phyloP scores from a whole-genome alignment of 2,888 invertebrate genomes.

The Leucophora obtusa region DNA sequence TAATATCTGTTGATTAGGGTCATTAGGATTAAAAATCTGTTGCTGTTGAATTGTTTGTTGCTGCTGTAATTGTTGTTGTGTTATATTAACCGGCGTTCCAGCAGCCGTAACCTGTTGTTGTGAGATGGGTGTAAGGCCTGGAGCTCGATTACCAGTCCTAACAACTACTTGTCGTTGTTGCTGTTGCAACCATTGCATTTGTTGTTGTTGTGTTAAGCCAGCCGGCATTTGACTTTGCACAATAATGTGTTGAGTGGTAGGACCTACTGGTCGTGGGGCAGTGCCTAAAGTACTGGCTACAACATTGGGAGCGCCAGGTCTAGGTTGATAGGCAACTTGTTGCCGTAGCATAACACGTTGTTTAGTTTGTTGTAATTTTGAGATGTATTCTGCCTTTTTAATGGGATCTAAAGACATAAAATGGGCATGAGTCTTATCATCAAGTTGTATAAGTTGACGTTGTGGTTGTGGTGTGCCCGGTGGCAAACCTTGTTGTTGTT shows the following conservation, averaged over 20 bases:
- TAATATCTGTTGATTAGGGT: constrained; percentile 76
- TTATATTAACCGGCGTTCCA: constrained; percentile 43
- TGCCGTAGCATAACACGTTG: constrained; percentile 81
- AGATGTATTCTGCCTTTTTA: constrained; percentile 88
- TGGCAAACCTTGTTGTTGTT: constrained; percentile 74
- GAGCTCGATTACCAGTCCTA: constrained; percentile 72
- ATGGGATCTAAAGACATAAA: constrained; percentile 89
- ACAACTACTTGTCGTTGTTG: constrained; percentile 83
- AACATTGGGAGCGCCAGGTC: constrained; percentile 76
- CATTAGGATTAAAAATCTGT: constrained; percentile 73
- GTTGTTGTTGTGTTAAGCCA: constrained; percentile 83
- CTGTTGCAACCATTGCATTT: constrained; percentile 85
- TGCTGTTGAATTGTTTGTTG: constrained; percentile 69
- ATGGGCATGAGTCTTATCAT: constrained; percentile 90
- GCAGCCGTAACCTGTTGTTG: constrained; percentile 67
- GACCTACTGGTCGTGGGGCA: constrained; percentile 77
- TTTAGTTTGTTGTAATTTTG: constrained; percentile 86
- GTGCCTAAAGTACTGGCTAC: constrained; percentile 80
- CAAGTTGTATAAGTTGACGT: constrained; percentile 88
- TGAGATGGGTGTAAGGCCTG: constrained; percentile 76
- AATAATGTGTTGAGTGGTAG: constrained; percentile 81
- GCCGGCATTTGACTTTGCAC: constrained; percentile 85
- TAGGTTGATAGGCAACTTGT: constrained; percentile 79
- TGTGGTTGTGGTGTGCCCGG: constrained; percentile 76
- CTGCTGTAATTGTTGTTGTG: constrained; percentile 66